Percentiles rank a stretch among this genome's conserved stretches.
phyloP scores from a whole-genome alignment of 2,113 vertebrate species.

The Psophia crepitans region DNA sequence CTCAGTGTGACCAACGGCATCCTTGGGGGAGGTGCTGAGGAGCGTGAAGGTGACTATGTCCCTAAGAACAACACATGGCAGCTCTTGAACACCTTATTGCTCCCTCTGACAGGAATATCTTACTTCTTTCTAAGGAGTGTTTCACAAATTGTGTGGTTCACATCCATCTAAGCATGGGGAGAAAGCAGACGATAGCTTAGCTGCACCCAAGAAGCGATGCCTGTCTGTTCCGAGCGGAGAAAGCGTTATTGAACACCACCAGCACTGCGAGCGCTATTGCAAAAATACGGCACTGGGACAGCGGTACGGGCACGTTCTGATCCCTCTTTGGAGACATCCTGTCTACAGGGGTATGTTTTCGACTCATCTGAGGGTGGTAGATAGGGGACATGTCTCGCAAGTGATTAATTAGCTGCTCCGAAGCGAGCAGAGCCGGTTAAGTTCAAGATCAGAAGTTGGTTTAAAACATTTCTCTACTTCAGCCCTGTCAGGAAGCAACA shows the following conservation, averaged over 20 bases:
- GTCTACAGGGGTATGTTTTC: background rate
- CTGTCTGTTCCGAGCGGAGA: background rate
- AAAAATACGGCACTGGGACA: background rate
- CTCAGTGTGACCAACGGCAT: background rate
- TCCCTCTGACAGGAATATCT: background rate
- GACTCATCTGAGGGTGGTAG: fast-evolving
- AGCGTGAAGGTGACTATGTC: background rate
- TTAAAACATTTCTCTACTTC: background rate
- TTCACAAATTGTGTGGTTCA: background rate
- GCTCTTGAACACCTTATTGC: background rate
- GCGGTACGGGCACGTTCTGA: fast-evolving
- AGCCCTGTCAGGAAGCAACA: background rate
- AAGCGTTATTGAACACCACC: background rate
- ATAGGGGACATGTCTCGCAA: background rate
- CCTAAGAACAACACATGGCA: background rate
- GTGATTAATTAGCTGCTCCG: background rate
- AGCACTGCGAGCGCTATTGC: background rate
- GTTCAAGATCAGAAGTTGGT: background rate
- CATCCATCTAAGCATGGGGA: fast-evolving
- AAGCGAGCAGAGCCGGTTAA: background rate
- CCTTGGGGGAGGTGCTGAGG: background rate
- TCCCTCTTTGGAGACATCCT: background rate
- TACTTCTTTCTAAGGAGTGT: background rate
- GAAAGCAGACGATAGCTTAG: background rate
- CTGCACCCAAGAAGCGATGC: background rate